Evolutionary conservation across 2,888 invertebrate genomes (phyloP).

Genomic region (Endotricha flammealis): DNA sequence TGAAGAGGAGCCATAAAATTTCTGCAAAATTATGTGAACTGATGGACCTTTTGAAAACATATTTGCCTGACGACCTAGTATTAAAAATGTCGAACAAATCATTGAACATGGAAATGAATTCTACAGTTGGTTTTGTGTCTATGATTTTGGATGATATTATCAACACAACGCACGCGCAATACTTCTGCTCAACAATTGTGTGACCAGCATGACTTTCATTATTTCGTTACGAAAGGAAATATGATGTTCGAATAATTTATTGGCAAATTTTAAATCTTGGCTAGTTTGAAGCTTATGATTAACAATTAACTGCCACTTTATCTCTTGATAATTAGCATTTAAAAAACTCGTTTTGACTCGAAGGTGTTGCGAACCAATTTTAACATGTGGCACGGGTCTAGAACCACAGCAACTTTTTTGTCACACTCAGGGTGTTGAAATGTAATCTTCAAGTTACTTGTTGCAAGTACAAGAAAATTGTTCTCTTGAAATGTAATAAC

Average conservation of each 20-base stretch:
- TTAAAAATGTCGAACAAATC: constrained; percentile 18
- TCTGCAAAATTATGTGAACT: too few relatives aligned
- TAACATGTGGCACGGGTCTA: constrained; percentile 14
- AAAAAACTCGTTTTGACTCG: constrained; percentile 8
- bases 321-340: constrained; percentile 3
- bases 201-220: constrained; percentile 8
- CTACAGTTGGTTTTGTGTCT: constrained; percentile 11
- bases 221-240: constrained; percentile 4
- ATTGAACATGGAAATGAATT: constrained; percentile 14
- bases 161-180: constrained; percentile 1
- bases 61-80: constrained; percentile 6
- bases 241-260: constrained; percentile 1
- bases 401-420: constrained; percentile 6
- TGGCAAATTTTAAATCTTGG: constrained; percentile 1
- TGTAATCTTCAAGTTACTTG: constrained; percentile 5
- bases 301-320: constrained; percentile 11
- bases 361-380: constrained; percentile 18
- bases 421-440: constrained; percentile 6
- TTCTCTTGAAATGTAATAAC: background rate
- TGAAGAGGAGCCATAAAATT: too few relatives aligned
- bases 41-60: constrained; percentile 8
- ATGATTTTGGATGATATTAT: constrained; percentile 11
- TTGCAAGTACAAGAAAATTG: background rate
- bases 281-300: constrained; percentile 1
- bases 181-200: constrained; percentile 10